phyloP scores from a whole-genome alignment of 1,140 invertebrate species.

The Bombus haemorrhoidalis region DNA sequence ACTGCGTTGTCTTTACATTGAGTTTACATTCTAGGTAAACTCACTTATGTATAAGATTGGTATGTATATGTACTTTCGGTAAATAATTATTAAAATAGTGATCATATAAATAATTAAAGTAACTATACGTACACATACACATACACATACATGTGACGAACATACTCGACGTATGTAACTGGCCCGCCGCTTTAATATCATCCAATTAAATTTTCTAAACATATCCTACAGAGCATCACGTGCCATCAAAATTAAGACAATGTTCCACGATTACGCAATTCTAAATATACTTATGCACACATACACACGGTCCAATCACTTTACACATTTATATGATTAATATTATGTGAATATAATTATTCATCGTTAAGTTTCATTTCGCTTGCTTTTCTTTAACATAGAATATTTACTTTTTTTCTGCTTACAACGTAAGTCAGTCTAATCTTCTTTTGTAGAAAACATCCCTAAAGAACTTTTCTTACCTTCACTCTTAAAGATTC shows the following conservation, averaged over 20 bases:
- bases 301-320: neutral
- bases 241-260: neutral
- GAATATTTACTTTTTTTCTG: slow-evolving; percentile 2
- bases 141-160: neutral
- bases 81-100: slow-evolving; percentile 65
- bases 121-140: slow-evolving; percentile 18
- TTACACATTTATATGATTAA: neutral
- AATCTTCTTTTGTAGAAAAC: slow-evolving; percentile 78
- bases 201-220: neutral
- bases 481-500: slow-evolving; percentile 75
- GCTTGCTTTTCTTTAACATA: neutral
- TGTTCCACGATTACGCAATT: neutral
- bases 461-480: slow-evolving; percentile 63
- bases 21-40: slow-evolving; percentile 8
- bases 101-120: slow-evolving; percentile 59
- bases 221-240: neutral
- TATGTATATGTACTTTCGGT: slow-evolving; percentile 46
- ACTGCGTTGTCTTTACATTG: slow-evolving; percentile 47
- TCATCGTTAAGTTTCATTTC: neutral
- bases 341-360: slow-evolving; percentile 3
- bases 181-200: neutral
- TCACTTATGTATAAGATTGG: slow-evolving; percentile 16
- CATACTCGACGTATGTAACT: neutral
- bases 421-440: slow-evolving; percentile 72
- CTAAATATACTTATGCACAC: neutral